Base-by-base conservation (phyloP, 2,888 invertebrate species). In the Agrochola litura region DNA sequence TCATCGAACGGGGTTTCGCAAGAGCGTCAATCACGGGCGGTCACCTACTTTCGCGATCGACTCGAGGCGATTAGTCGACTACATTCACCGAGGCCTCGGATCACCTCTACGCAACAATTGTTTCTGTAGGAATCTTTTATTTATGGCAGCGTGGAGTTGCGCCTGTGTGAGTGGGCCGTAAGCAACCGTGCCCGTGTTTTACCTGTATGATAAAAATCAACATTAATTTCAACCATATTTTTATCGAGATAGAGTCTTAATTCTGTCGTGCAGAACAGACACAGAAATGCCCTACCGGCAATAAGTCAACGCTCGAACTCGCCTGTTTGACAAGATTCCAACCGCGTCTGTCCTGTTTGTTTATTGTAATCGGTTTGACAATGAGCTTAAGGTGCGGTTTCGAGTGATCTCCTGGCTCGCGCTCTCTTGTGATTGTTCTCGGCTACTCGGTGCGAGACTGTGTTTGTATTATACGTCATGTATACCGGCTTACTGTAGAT, bases 291-390 rank as follows among this genome's bases (percentile, higher is more conserved):
- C 95, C 95, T 96, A 96, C 96, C 96, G 95, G 94, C 95, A 96
- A 96, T 96, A 96, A 96, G 96, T 96, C 96, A 96, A 96, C 96
- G 96, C 96, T 96, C 95, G 96, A 96, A 95, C 94, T 95, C 95
- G 96, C 96, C 96, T 95, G 96, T 96, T 96, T 96, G 96, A 96
- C 96, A 96, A 96, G 96, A 96, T 96, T 96, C 96, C 96, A 96
- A 96, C 96, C 96, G 96, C 96, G 96, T 95, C 96, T 96, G 95
- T 95, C 95, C 96, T 96, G 96, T 96, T 96, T 96, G 96, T 96
- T 96, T 96, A 96, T 96, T 96, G 96, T 96, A 96, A 96, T 96
- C 96, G 96, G 96, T 96, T 96, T 96, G 95, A 96, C 96, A 96
- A 96, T 96, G 96, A 95, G 96, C 96, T 96, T 96, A 96, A 96